Evolutionary conservation across 2,797 vertebrate genomes (phyloP), one percentile per base, ranked within the genome.

Genomic region (Leucoraja ocellata): DNA sequence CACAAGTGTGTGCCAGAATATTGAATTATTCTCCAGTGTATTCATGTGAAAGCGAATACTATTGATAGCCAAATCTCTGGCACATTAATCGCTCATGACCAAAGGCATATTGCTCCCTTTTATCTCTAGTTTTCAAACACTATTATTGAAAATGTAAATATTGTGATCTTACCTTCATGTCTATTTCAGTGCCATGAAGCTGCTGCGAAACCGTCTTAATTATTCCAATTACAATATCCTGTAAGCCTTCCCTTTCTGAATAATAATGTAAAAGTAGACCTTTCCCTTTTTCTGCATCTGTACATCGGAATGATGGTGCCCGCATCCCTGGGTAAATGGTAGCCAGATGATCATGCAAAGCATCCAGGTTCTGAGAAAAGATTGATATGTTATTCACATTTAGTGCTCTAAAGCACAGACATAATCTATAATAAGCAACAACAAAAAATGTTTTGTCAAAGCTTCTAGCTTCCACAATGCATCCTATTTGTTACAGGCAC

Each of bases 311-410:
- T 0, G 99, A 99, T 90, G 99, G 99, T 0, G 99, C 99, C 61
- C 99, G 97, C 99, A 99, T 99, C 18, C 99, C 99, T 0, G 99
- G 99, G 94, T 99, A 99, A 96, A 99, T 99, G 93, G 99, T 99
- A 90, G 98, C 99, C 8, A 99, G 97, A 95, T 99, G 99, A 95
- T 99, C 99, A 4, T 99, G 99, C 21, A 99, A 96, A 83, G 99
- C 99, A 94, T 99, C 99, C 81, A 99, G 95, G 95, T 99, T 99
- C 99, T 99, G 95, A 36, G 96, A 94, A 94, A 94, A 94, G 23
- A 36, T 92, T 7, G 58, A 88, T 14, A 23, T 68, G 21, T 63
- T 14, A 58, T 63, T 32, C 5, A 18, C 13, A 32, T 86, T 63
- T 63, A 86, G 28, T 54, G 81, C 54, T 61, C 46, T 80, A 39